phyloP scores from a whole-genome alignment of 1,140 invertebrate genomes.

The Helicoverpa zea region DNA sequence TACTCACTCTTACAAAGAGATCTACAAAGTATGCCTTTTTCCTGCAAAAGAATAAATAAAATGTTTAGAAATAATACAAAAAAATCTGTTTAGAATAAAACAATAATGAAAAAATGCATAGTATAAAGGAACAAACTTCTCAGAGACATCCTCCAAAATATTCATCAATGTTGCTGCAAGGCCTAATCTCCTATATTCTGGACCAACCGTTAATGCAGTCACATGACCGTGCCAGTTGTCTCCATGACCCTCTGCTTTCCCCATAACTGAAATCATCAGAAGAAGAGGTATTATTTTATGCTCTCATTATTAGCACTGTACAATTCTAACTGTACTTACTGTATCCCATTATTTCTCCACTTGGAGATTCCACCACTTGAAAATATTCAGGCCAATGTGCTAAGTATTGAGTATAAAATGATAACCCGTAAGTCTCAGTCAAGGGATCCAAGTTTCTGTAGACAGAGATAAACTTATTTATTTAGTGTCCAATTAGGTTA shows the following conservation, averaged over 20 bases:
- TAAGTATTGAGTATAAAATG: constrained; percentile 99
- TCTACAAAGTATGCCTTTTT: constrained; percentile 99
- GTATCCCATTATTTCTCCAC: constrained; percentile 99
- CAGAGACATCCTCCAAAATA: constrained; percentile 97
- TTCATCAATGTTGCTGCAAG: constrained; percentile 98
- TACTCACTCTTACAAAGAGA: constrained; percentile 98
- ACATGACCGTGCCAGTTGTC: constrained; percentile 99
- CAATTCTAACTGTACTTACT: constrained; percentile 90
- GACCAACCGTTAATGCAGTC: constrained; percentile 98
- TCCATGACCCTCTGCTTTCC: constrained; percentile 97
- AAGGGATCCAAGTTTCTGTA: constrained; percentile 97
- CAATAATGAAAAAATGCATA: not conserved
- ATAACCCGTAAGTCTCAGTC: constrained; percentile 98
- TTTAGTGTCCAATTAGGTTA: not conserved
- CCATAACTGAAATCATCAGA: constrained; percentile 94
- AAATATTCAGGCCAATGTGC: constrained; percentile 99
- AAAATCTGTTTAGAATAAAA: not conserved
- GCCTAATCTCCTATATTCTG: constrained; percentile 96
- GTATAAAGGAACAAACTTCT: constrained; percentile 90
- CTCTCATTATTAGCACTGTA: not conserved
- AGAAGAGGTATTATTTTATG: too few relatives aligned
- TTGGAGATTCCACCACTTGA: constrained; percentile 97
- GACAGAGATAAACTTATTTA: constrained; percentile 51
- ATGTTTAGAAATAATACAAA: not conserved
- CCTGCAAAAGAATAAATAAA: constrained; percentile 87